These are phyloP conservation scores for Pinctada fucata DNA, from an alignment of 2,888 invertebrate species.

Conservation along the genomic window DNA sequence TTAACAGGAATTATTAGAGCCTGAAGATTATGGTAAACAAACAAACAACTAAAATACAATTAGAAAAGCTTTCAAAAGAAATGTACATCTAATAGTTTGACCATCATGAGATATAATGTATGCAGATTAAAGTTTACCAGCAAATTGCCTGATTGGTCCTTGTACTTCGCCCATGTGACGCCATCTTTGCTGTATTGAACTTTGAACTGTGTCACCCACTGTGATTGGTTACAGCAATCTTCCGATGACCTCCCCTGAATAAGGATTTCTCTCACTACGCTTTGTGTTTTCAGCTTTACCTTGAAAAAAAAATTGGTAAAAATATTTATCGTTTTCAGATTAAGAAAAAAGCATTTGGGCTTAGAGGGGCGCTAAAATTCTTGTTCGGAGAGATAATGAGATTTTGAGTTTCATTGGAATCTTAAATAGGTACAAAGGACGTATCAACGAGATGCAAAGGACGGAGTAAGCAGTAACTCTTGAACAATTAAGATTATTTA, in stretches of 20 bases:
- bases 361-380: neutral
- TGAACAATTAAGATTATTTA: too few relatives aligned
- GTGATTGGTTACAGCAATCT: slow-evolving; percentile 29
- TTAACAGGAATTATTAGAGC: neutral
- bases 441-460: too few relatives aligned
- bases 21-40: neutral
- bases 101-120: too few relatives aligned
- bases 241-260: slow-evolving; percentile 25
- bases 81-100: too few relatives aligned
- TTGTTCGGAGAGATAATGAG: neutral
- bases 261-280: slow-evolving; percentile 16
- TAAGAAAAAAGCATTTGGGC: neutral
- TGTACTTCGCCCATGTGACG: slow-evolving; percentile 28
- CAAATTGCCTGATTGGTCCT: slow-evolving; percentile 24
- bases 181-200: slow-evolving; percentile 34
- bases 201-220: slow-evolving; percentile 34
- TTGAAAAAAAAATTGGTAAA: neutral
- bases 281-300: slow-evolving; percentile 25
- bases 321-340: neutral
- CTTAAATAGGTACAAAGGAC: too few relatives aligned
- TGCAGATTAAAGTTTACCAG: slow-evolving; percentile 14
- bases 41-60: neutral
- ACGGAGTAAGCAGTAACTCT: too few relatives aligned
- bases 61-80: too few relatives aligned
- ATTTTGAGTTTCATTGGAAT: too few relatives aligned